These are phyloP conservation scores for Harpalus rubripes DNA, from an alignment of 2,888 invertebrate genomes.

Conservation along the genomic window DNA sequence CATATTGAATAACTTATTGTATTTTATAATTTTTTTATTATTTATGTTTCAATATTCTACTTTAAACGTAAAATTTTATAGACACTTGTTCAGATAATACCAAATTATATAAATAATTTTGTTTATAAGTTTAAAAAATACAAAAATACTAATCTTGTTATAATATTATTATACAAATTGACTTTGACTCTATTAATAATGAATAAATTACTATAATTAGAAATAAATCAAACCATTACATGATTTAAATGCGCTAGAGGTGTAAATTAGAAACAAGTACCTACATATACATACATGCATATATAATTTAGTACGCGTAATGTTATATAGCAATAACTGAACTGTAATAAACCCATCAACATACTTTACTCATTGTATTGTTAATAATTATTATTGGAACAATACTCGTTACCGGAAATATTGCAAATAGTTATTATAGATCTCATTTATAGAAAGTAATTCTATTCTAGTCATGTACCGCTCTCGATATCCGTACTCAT, in stretches of 20 bases:
- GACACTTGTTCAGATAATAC: too few relatives aligned
- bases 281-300: too few relatives aligned
- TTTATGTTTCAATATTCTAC: too few relatives aligned
- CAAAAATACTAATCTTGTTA: too few relatives aligned
- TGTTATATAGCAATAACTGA: conserved; percentile 7
- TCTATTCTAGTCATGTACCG: conserved; percentile 15
- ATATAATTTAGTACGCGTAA: conserved; percentile 5
- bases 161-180: too few relatives aligned
- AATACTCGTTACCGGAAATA: conserved; percentile 33
- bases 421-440: conserved; percentile 11
- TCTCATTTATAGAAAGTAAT: conserved; percentile 3
- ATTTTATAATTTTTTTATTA: too few relatives aligned
- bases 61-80: too few relatives aligned
- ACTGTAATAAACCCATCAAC: conserved; percentile 30
- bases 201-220: neutral
- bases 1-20: too few relatives aligned
- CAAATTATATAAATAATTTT: too few relatives aligned
- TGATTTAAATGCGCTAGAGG: neutral
- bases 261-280: neutral
- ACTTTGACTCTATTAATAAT: neutral
- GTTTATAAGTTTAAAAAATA: too few relatives aligned
- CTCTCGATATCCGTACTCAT: conserved; percentile 8
- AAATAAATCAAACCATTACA: neutral
- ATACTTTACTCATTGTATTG: conserved; percentile 30
- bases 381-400: conserved; percentile 40